Evolutionary conservation across 2,113 vertebrate genomes (phyloP), one percentile per base, ranked within the genome.

Genomic region (Scopus umbretta): DNA sequence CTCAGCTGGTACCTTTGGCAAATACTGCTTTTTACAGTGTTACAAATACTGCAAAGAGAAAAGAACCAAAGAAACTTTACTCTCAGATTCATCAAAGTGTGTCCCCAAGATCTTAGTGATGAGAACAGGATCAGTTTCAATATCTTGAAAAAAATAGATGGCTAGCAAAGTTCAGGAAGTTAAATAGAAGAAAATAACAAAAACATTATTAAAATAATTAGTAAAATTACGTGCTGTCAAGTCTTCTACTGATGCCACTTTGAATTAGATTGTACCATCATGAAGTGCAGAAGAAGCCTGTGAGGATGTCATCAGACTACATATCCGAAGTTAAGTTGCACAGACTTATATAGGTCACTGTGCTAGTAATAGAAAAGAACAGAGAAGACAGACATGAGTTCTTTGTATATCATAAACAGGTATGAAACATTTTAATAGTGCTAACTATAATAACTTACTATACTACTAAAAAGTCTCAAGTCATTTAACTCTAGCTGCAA

Each of bases 1-100:
- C 84, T 95, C 87, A 80, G n/a, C 20, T 92, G 84, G 62, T 82
- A 90, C 67, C 71, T 84, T 92, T 72, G 56, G 47, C 75, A 95
- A 88, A 78, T 80, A 74, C n/a, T 92, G 81, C 59, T 90, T 81
- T 80, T 76, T 62, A 90, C 26, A 78, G 47, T 73, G 82, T 85
- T 67, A 55, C 16, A 82, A 80, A 76, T 79, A 70, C 59, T 66
- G 45, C 78, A 89, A 50, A 91, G 84, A 87, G 52, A 68, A 80
- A 88, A 93, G 40, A 42, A 42, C 40, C 40, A 74, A 83, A 65
- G 29, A 75, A 49, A 22, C 22, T 83, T 86, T 85, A 78, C 53
- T 73, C 32, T 80, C 61, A 82, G 62, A 55, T 65, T 88, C 43
- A 53, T 66, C 66, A 29, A 38, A 67, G 12, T 43, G 32, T 56